A percentile compares a stretch with the other conserved stretches of the same genome.
Conservation (phyloP, 2,113 vertebrate species). For the Podiceps cristatus region DNA sequence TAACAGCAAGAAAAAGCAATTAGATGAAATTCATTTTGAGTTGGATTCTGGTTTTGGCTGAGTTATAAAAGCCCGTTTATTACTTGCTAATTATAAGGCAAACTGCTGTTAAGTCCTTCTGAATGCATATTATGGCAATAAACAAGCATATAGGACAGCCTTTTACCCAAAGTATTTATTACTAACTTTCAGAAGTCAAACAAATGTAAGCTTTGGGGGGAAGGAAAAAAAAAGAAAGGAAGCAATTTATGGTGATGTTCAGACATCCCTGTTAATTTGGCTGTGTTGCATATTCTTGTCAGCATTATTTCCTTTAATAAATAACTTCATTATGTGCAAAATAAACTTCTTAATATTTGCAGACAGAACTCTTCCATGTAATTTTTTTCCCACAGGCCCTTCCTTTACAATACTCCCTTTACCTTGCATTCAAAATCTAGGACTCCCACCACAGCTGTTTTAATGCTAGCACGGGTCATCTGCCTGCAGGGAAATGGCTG, state of each 20-base stretch:
- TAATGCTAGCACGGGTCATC: neutral
- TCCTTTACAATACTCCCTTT: neutral
- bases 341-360: neutral
- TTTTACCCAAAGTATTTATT: neutral
- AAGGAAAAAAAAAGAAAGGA: rapidly evolving
- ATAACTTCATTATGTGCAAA: neutral
- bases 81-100: neutral
- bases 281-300: neutral
- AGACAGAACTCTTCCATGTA: neutral
- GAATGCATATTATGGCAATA: neutral
- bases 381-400: neutral
- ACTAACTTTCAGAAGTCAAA: neutral
- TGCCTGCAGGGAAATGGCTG: neutral
- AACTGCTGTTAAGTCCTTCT: neutral
- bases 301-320: neutral
- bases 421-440: neutral
- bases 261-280: neutral
- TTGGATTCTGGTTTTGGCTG: neutral
- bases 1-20: neutral
- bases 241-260: neutral
- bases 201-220: neutral
- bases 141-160: neutral
- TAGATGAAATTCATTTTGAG: neutral
- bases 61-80: neutral
- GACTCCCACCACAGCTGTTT: neutral